phyloP scores from a whole-genome alignment of 2,113 vertebrate species.

The Corythaixoides concolor region DNA sequence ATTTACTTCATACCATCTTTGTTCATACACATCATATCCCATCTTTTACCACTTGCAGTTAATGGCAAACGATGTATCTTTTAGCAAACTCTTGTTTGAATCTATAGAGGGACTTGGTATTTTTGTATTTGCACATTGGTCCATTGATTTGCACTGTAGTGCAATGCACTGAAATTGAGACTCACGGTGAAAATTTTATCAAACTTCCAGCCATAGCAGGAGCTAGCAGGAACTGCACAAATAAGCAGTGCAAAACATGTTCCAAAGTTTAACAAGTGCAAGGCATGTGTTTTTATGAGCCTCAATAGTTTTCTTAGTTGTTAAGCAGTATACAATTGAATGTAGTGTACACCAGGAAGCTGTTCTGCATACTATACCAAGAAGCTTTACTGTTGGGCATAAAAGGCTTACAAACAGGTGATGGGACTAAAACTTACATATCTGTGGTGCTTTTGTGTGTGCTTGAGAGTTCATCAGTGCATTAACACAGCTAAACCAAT shows the following conservation, averaged over 20 bases:
- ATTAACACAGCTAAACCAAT: neutral
- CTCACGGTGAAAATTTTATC: constrained; percentile 8
- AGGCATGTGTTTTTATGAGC: neutral
- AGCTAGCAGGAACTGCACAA: constrained; percentile 36
- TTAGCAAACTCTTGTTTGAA: neutral
- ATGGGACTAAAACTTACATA: neutral
- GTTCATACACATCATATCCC: neutral
- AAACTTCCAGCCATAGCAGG: neutral
- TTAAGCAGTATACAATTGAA: neutral
- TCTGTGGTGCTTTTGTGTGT: neutral
- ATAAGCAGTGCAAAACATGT: constrained; percentile 22
- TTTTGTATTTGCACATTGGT: neutral
- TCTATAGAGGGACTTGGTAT: neutral
- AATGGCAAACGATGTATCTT: neutral
- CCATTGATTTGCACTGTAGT: neutral
- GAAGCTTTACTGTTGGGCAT: neutral
- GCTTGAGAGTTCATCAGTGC: neutral
- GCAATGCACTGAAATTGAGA: constrained; percentile 11
- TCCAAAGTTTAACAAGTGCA: constrained; percentile 43
- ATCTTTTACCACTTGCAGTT: neutral
- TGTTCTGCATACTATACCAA: neutral
- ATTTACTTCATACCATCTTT: neutral
- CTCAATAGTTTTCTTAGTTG: neutral
- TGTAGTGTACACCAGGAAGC: neutral
- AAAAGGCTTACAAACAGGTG: neutral